Conservation (phyloP, 2,113 vertebrate species). For the Lamprotornis superbus region DNA sequence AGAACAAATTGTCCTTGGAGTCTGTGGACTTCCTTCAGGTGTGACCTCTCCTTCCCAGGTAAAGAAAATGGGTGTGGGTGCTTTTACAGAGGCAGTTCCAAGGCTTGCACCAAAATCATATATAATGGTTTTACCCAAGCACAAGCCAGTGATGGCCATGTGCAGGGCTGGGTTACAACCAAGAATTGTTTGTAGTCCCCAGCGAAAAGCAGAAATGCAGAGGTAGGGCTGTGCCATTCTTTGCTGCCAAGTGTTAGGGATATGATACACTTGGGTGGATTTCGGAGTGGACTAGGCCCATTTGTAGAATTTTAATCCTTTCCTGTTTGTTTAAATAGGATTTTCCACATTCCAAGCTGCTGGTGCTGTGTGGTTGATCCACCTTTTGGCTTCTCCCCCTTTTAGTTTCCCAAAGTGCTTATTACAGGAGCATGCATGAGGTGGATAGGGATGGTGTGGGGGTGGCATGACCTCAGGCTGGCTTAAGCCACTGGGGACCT, state of each 20-base stretch:
- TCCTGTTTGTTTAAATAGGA: background rate
- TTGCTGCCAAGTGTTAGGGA: background rate
- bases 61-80: background rate
- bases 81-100: background rate
- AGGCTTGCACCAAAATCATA: background rate
- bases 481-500: background rate
- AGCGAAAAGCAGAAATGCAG: background rate
- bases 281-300: background rate
- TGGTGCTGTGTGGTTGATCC: background rate
- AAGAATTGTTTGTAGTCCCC: background rate
- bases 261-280: background rate
- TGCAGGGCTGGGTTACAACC: background rate
- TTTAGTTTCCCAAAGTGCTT: background rate
- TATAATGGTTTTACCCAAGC: background rate
- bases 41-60: background rate
- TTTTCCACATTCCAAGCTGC: background rate
- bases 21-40: background rate
- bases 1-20: background rate
- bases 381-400: fast-evolving
- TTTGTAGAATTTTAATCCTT: background rate
- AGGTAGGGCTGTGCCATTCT: background rate
- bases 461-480: background rate
- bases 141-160: fast-evolving
- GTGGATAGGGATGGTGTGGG: background rate
- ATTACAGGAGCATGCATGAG: background rate